Conservation (phyloP, 2,113 vertebrate genomes). For the Calyptomena viridis region DNA sequence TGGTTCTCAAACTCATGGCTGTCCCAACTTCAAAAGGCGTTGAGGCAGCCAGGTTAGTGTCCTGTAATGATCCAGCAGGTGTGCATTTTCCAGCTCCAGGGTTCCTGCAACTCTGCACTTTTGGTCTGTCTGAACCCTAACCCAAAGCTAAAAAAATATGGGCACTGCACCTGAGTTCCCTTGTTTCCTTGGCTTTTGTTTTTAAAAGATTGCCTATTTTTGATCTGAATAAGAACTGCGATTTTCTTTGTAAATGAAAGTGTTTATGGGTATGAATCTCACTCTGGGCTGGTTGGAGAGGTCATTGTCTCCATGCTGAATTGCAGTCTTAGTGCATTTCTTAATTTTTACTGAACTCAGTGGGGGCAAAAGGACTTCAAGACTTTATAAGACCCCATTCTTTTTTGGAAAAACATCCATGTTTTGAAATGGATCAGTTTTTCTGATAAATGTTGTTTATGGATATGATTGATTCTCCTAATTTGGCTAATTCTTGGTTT, state of each 20-base stretch:
- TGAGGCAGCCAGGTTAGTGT: no score
- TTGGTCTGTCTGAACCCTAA: no score
- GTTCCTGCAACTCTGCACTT: no score
- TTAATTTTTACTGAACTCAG: background rate
- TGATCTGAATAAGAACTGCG: background rate
- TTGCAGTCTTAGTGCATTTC: background rate
- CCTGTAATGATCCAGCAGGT: no score
- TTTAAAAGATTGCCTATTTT: background rate
- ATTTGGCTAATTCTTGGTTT: background rate
- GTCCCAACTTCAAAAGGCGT: no score
- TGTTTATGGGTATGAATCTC: background rate
- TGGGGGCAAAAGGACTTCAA: background rate
- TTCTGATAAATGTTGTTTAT: background rate
- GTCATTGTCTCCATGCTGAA: accelerated
- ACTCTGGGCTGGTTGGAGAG: background rate
- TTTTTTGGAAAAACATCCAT: background rate
- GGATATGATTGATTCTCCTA: background rate
- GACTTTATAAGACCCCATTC: background rate
- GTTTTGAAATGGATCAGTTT: background rate
- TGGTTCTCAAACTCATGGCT: no score
- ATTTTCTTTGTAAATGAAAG: background rate
- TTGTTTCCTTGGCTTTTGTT: background rate
- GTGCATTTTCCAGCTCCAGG: no score
- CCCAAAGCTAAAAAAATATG: no score
- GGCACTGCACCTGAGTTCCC: no score